These are phyloP conservation scores for Riparia riparia DNA, from an alignment of 2,113 vertebrate species.

Conservation along the genomic window DNA sequence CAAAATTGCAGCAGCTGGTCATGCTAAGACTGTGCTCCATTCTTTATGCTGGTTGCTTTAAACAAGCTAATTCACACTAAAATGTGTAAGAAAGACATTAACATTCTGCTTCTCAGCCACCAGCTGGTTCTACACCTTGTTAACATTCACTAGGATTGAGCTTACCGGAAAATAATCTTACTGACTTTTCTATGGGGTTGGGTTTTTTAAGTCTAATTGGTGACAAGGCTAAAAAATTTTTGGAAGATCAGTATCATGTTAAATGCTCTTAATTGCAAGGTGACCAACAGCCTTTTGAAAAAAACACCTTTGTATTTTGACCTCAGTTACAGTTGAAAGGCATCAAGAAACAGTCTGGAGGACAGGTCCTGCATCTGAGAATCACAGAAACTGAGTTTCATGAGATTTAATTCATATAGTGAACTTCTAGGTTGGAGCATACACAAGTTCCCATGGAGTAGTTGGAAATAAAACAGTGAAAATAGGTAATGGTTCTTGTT, in stretches of 20 bases:
- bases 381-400: background rate
- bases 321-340: background rate
- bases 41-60: background rate
- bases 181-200: background rate
- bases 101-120: background rate
- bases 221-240: background rate
- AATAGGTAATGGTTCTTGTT: slow-evolving; percentile 32
- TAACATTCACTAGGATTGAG: background rate
- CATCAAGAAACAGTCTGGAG: background rate
- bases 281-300: background rate
- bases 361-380: background rate
- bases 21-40: background rate
- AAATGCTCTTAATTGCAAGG: background rate
- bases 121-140: background rate
- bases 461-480: slow-evolving; percentile 40
- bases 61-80: background rate
- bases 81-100: background rate
- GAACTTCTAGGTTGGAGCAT: background rate
- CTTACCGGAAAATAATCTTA: background rate
- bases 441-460: background rate
- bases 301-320: background rate
- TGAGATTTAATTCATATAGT: background rate
- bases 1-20: background rate
- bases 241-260: background rate
- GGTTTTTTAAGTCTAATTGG: background rate